Evolutionary conservation across 1,140 invertebrate genomes (phyloP).

Genomic region (Venustaconcha ellipsiformis): DNA sequence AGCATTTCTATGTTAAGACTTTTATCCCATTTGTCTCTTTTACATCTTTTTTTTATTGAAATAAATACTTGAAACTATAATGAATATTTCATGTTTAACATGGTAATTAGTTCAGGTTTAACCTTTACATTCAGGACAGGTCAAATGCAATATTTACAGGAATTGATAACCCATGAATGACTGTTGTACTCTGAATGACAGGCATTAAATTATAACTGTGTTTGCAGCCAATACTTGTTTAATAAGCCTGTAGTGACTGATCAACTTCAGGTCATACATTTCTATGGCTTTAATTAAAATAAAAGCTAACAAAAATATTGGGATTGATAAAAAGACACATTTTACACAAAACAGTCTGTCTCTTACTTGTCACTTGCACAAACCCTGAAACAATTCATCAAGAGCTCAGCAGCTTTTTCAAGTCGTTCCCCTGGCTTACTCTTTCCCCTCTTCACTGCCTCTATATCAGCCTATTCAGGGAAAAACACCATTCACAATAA

Average conservation of each 20-base stretch:
- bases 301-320: not conserved
- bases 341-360: too few species aligned
- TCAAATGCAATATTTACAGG: too few species aligned
- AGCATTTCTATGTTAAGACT: too few species aligned
- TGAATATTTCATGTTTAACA: too few species aligned
- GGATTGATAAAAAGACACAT: not conserved
- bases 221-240: not conserved
- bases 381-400: slow-evolving; percentile 95
- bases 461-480: slow-evolving; percentile 76
- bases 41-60: too few species aligned
- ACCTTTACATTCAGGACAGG: too few species aligned
- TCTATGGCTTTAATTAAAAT: too few species aligned
- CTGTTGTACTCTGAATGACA: not conserved
- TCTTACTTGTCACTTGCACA: slow-evolving; percentile 92
- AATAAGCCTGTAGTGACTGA: not conserved
- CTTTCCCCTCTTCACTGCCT: slow-evolving; percentile 65
- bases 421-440: slow-evolving; percentile 79
- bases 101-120: too few species aligned
- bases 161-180: not conserved
- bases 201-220: not conserved
- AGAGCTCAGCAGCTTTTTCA: slow-evolving; percentile 93
- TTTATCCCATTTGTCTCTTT: too few species aligned
- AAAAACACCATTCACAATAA: too few species aligned
- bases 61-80: too few species aligned
- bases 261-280: not conserved